Base-by-base conservation (phyloP, 2,888 invertebrate genomes). In the Pristionchus arcanus region DNA sequence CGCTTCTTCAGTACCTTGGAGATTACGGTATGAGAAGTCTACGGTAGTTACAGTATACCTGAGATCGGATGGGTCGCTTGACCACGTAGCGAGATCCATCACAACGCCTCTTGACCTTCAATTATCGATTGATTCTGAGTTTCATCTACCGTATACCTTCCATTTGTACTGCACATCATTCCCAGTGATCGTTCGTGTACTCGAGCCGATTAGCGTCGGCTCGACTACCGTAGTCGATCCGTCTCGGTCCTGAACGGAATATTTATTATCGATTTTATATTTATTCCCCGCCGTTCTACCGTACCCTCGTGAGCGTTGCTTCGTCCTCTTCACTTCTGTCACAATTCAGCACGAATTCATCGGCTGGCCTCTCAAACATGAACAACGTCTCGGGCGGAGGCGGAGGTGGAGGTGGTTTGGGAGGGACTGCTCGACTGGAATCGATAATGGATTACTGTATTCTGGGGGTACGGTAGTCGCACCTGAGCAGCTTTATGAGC, bases 21-120 rank as follows among this genome's bases (percentile, higher is more conserved):
- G 81, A 49, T 25, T 81, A 49, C 74, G 0, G 74, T 77, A 77
- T 21, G 21, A 25, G 4, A 2, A 25, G 21, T 2, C 11, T 77
- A 77, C 74, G 37, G 74, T 77, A 77, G 74, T 1, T 42, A 77
- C 37, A 7, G 74, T 85, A 59, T 84, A 90, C 90, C 89, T 93
- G 92, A 53, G 97, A 96, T 0, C 94, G 90, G 34, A 97, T 96
- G 28, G 97, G 97, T 59, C 97, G 95, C 77, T 97, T 96, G 0
- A 97, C 97, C 92, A 97, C 97, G 94, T 97, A 97, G 81, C 97
- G 96, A 0, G 97, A 97, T 9, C 97, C 97, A 94, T 97, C 97
- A 7, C 97, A 96, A 59, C 97, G 96, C 49, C 97, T 96, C 95
- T 97, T 97, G 21, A 95, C 92, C 94, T 94, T 5, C 34, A 68